Evolutionary conservation across 2,888 invertebrate genomes (phyloP).

Genomic region (Hirtodrosophila duncani): DNA sequence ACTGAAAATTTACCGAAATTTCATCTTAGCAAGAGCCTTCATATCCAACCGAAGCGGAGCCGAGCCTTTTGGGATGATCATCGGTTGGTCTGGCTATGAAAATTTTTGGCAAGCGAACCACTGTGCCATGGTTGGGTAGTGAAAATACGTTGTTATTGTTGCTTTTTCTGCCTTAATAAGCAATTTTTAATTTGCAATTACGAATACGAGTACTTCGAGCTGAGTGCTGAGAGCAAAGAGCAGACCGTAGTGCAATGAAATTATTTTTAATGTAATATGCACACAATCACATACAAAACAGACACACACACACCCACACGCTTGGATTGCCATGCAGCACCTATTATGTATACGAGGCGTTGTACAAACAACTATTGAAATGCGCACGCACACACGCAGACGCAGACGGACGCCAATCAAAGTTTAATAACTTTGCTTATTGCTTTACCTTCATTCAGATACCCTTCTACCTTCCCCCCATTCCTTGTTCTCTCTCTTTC

Average conservation of each 20-base stretch:
- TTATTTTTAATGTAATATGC: slow-evolving; percentile 63
- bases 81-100: no score
- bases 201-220: no score
- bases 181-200: slow-evolving; percentile 73
- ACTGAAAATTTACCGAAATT: no score
- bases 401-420: slow-evolving; percentile 37
- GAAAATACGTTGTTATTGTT: background rate
- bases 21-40: no score
- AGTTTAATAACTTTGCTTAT: slow-evolving; percentile 65
- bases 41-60: no score
- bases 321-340: slow-evolving; percentile 13
- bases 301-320: background rate
- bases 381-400: slow-evolving; percentile 2
- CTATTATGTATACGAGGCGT: slow-evolving; percentile 62
- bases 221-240: no score
- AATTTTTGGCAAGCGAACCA: no score
- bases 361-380: slow-evolving; percentile 32
- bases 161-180: slow-evolving; percentile 63
- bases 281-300: no score
- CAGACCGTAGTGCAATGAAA: slow-evolving; percentile 38
- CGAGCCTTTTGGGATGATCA: no score
- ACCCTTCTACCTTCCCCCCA: background rate
- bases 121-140: no score
- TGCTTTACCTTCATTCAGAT: slow-evolving; percentile 26
- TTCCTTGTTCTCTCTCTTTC: background rate